Conservation (phyloP, 2,797 vertebrate species). For the Cynodonichthys magdalenae region DNA sequence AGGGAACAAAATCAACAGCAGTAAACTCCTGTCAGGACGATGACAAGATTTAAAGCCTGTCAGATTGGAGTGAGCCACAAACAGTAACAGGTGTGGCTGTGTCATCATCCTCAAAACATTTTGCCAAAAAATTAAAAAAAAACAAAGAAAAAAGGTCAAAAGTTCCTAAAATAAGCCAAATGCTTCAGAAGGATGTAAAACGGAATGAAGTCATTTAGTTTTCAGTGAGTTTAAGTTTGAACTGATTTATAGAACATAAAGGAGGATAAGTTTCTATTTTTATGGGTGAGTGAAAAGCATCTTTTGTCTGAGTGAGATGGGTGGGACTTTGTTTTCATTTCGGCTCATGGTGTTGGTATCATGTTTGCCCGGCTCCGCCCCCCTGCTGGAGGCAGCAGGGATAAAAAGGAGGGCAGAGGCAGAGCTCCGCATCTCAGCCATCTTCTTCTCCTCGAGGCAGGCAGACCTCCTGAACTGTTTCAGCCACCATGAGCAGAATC, state of each 20-base stretch:
- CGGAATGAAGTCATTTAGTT: not conserved
- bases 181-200: not conserved
- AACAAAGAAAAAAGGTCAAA: too few species aligned
- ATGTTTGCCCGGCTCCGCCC: constrained; percentile 26
- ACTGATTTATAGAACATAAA: not conserved
- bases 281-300: constrained; percentile 20
- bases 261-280: constrained; percentile 9
- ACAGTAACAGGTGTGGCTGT: constrained; percentile 11
- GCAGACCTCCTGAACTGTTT: constrained; percentile 45
- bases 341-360: constrained; percentile 39
- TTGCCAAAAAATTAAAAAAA: not conserved
- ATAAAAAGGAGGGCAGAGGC: constrained; percentile 66
- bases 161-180: too few species aligned
- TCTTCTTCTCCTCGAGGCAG: constrained; percentile 48
- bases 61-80: constrained; percentile 1
- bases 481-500: not conserved
- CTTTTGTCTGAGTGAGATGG: constrained; percentile 16
- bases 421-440: constrained; percentile 51
- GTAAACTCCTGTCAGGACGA: constrained; percentile 13
- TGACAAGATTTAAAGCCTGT: not conserved
- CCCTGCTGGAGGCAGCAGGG: constrained; percentile 24
- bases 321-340: constrained; percentile 18
- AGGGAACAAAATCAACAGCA: constrained; percentile 9
- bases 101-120: not conserved
- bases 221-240: not conserved